A percentile compares a stretch with the other conserved stretches of the same genome.
Evolutionary conservation across 2,113 vertebrate species (phyloP).

Genomic region (Crotophaga sulcirostris): DNA sequence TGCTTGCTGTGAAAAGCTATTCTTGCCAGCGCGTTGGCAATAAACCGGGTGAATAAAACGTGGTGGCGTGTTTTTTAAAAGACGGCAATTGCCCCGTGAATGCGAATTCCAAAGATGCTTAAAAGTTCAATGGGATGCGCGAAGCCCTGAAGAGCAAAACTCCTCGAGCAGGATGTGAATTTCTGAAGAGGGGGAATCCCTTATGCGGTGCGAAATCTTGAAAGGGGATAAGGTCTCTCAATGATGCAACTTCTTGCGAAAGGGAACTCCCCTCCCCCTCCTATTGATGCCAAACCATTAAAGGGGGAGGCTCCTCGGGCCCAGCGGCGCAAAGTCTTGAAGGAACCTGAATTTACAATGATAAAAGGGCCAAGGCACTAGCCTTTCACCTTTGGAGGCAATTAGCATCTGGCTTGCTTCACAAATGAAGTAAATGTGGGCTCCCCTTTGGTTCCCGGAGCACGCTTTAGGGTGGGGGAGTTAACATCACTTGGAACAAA

Average conservation of each 20-base stretch:
- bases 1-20: slow-evolving; percentile 58
- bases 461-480: slow-evolving; percentile 33
- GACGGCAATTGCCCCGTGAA: slow-evolving; percentile 44
- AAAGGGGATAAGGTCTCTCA: slow-evolving; percentile 53
- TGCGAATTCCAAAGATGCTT: slow-evolving; percentile 64
- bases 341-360: slow-evolving; percentile 60
- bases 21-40: slow-evolving; percentile 59
- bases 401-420: slow-evolving; percentile 68
- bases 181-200: slow-evolving; percentile 63
- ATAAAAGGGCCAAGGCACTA: slow-evolving; percentile 61
- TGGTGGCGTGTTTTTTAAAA: slow-evolving; percentile 43
- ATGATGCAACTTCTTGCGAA: slow-evolving; percentile 54
- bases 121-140: slow-evolving; percentile 60
- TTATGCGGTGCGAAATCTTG: slow-evolving; percentile 50
- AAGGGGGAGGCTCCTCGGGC: slow-evolving; percentile 39
- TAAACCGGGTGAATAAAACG: slow-evolving; percentile 53
- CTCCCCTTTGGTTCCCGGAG: slow-evolving; percentile 62
- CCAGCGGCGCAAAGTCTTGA: slow-evolving; percentile 35
- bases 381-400: slow-evolving; percentile 63
- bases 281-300: slow-evolving; percentile 56
- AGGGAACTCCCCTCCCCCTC: slow-evolving; percentile 57
- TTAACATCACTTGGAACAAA: slow-evolving; percentile 31
- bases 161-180: slow-evolving; percentile 45
- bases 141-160: slow-evolving; percentile 32
- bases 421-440: slow-evolving; percentile 50